Evolutionary conservation across 1,140 invertebrate genomes (phyloP).

Genomic region (Sitophilus oryzae): DNA sequence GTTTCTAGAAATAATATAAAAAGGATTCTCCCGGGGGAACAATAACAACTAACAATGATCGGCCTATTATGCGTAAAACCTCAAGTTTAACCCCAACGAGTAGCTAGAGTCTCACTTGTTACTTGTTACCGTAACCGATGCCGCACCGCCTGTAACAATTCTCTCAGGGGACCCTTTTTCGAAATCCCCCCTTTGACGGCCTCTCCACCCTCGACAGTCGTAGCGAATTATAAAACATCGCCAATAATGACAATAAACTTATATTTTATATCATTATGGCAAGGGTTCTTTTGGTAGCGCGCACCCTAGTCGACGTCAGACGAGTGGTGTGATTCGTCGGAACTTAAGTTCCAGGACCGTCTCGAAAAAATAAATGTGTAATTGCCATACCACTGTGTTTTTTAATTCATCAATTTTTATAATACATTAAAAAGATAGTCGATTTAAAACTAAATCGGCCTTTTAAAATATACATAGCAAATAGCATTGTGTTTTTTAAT

Average conservation of each 20-base stretch:
- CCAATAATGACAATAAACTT: slow-evolving; percentile 27
- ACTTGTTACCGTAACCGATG: slow-evolving; percentile 16
- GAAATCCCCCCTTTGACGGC: slow-evolving; percentile 22
- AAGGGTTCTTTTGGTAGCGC: slow-evolving; percentile 21
- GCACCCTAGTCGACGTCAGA: slow-evolving; percentile 14
- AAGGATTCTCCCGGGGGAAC: too few relatives aligned
- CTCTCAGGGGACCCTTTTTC: too few relatives aligned
- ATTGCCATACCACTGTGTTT: too few relatives aligned
- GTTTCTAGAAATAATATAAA: too few relatives aligned
- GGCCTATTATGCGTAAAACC: slow-evolving; percentile 27
- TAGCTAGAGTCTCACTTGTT: slow-evolving; percentile 22
- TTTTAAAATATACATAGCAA: too few relatives aligned
- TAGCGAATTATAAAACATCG: slow-evolving; percentile 28
- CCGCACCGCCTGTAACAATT: slow-evolving; percentile 23
- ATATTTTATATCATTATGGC: slow-evolving; percentile 25
- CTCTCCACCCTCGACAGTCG: slow-evolving; percentile 23
- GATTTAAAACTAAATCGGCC: too few relatives aligned
- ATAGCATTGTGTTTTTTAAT: too few relatives aligned
- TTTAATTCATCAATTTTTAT: too few relatives aligned
- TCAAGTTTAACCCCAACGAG: slow-evolving; percentile 25
- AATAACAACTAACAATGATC: slow-evolving; percentile 15
- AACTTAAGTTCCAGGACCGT: background rate
- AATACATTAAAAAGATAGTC: too few relatives aligned
- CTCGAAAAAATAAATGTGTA: too few relatives aligned
- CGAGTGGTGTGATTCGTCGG: background rate